These are phyloP conservation scores for Bambusicola thoracicus DNA, from an alignment of 2,113 vertebrate species.

Conservation along the genomic window DNA sequence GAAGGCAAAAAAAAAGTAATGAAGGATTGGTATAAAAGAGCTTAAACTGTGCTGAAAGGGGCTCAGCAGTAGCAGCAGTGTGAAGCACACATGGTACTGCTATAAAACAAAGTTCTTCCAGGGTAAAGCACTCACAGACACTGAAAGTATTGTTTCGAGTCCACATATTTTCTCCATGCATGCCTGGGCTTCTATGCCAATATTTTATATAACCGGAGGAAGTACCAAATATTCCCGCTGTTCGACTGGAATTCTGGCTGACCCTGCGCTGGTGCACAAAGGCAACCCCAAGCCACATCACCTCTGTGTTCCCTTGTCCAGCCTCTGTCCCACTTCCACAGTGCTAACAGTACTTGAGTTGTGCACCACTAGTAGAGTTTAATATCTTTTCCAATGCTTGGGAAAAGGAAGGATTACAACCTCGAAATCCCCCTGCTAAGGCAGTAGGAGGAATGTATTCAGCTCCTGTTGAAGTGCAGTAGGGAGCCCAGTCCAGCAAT, in stretches of 20 bases:
- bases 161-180: constrained; percentile 57
- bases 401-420: constrained; percentile 16
- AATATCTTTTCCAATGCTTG: neutral
- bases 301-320: neutral
- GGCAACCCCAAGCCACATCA: constrained; percentile 40
- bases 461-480: neutral
- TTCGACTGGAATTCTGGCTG: constrained; percentile 34
- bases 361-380: neutral
- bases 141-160: constrained; percentile 66
- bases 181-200: constrained; percentile 52
- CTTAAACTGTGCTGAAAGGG: constrained; percentile 40
- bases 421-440: neutral
- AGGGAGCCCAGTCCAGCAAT: neutral
- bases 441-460: constrained; percentile 2
- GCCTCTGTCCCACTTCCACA: neutral
- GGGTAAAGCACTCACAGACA: constrained; percentile 61
- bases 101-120: constrained; percentile 70
- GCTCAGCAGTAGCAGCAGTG: constrained; percentile 42
- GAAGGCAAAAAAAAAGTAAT: constrained; percentile 17
- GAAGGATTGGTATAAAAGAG: constrained; percentile 41
- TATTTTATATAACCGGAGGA: constrained; percentile 65
- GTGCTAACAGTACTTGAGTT: neutral
- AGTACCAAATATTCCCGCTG: constrained; percentile 44
- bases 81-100: constrained; percentile 67
- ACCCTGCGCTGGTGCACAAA: constrained; percentile 35